phyloP scores from a whole-genome alignment of 2,113 vertebrate species.

The Aphyosemion australe region DNA sequence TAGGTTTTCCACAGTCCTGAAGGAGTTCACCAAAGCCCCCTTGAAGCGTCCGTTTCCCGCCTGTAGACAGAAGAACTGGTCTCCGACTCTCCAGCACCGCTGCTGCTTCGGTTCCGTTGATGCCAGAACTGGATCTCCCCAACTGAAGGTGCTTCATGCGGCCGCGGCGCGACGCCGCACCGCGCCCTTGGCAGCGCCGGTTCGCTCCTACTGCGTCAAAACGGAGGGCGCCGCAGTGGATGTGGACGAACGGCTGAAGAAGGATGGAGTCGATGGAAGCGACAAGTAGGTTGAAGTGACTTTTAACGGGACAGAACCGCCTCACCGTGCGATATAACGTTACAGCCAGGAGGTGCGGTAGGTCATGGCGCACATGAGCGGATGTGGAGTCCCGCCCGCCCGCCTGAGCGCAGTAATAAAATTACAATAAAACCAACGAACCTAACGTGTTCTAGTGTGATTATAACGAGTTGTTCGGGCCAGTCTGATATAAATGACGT shows the following conservation, averaged over 20 bases:
- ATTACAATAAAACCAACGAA: not conserved
- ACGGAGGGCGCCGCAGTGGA: slow-evolving; percentile 62
- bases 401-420: not conserved
- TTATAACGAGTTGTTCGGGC: no score
- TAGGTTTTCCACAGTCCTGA: slow-evolving; percentile 72
- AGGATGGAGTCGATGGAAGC: slow-evolving; percentile 58
- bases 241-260: slow-evolving; percentile 63
- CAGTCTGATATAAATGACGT: no score
- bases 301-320: no score
- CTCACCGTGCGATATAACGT: not conserved
- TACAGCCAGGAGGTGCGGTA: not conserved
- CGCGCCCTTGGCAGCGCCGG: slow-evolving; percentile 14
- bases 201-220: slow-evolving; percentile 71
- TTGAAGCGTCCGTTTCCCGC: slow-evolving; percentile 66
- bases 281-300: slow-evolving; percentile 71
- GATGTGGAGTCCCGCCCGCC: slow-evolving; percentile 8
- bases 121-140: slow-evolving; percentile 10
- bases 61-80: slow-evolving; percentile 51
- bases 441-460: no score
- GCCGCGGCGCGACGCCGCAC: slow-evolving; percentile 22
- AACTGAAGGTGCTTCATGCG: slow-evolving; percentile 48
- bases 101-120: slow-evolving; percentile 43
- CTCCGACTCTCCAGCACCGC: slow-evolving; percentile 33
- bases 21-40: slow-evolving; percentile 75
- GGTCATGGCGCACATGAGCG: slow-evolving; percentile 31